phyloP scores from a whole-genome alignment of 2,888 invertebrate genomes.

The Nephrotoma flavescens region DNA sequence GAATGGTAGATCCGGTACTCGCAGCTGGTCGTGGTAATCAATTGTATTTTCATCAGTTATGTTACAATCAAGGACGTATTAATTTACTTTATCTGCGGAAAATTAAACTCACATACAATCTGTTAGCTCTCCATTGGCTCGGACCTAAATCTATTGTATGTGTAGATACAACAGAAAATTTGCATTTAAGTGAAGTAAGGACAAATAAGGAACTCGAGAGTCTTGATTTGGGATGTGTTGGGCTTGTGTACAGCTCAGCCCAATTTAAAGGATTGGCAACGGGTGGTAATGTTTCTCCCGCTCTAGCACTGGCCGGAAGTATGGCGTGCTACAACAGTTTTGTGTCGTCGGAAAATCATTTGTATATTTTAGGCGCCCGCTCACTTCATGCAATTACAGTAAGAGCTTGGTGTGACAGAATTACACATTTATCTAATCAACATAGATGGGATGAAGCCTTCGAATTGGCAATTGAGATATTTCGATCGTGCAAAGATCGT shows the following conservation, averaged over 20 bases:
- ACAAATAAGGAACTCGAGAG: conserved; percentile 74
- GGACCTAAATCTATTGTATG: conserved; percentile 71
- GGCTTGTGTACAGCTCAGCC: conserved; percentile 74
- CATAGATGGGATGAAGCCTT: conserved; percentile 42
- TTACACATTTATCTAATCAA: conserved; percentile 44
- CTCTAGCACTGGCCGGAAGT: conserved; percentile 41
- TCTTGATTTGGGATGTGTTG: conserved; percentile 63
- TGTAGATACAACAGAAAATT: conserved; percentile 66
- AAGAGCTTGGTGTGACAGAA: conserved; percentile 50
- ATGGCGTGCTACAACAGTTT: conserved; percentile 59
- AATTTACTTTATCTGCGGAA: conserved; percentile 51
- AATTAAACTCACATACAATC: conserved; percentile 54
- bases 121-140: conserved; percentile 65
- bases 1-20: conserved; percentile 68
- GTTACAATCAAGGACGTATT: conserved; percentile 31
- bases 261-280: conserved; percentile 82
- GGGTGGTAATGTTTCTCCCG: conserved; percentile 76
- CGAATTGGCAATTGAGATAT: conserved; percentile 37
- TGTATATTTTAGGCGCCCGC: conserved; percentile 53
- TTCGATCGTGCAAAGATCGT: conserved; percentile 26
- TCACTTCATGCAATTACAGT: conserved; percentile 42
- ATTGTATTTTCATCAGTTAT: conserved; percentile 65
- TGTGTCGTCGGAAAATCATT: conserved; percentile 46
- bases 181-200: conserved; percentile 80
- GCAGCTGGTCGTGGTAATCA: conserved; percentile 76